These are phyloP conservation scores for Lumbricus terrestris DNA, from an alignment of 2,888 invertebrate species.

Conservation along the genomic window DNA sequence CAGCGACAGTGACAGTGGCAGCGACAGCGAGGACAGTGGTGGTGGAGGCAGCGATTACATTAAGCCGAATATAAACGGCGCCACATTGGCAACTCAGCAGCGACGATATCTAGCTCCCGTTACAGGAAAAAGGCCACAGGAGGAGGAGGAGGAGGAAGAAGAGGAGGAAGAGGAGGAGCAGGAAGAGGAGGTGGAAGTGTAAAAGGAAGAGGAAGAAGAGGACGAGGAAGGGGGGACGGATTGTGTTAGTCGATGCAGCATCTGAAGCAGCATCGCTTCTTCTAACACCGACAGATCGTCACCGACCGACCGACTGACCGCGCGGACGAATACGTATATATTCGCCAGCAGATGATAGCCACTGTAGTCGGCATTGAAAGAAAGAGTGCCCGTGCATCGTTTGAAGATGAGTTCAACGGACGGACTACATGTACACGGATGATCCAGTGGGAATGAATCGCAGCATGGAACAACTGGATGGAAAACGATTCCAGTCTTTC, in stretches of 20 bases:
- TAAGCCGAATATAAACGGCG: slow-evolving; percentile 3
- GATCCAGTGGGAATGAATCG: not conserved
- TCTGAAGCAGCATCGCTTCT: not conserved
- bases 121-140: not conserved
- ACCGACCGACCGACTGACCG: not conserved
- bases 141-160: not conserved
- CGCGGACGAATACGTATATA: not conserved
- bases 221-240: too few relatives aligned
- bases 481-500: not conserved
- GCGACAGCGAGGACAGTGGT: too few relatives aligned
- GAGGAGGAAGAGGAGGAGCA: too few relatives aligned
- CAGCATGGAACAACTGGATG: not conserved
- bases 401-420: too few relatives aligned
- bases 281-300: not conserved
- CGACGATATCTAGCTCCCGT: not conserved
- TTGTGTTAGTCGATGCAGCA: not conserved
- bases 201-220: too few relatives aligned
- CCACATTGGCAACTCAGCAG: not conserved
- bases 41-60: not conserved
- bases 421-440: not conserved
- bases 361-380: not conserved
- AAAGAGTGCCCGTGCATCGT: not conserved
- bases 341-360: too few relatives aligned
- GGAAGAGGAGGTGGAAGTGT: too few relatives aligned
- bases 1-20: too few relatives aligned